Base-by-base conservation (phyloP, 2,113 vertebrate genomes). In the Nibea coibor region DNA sequence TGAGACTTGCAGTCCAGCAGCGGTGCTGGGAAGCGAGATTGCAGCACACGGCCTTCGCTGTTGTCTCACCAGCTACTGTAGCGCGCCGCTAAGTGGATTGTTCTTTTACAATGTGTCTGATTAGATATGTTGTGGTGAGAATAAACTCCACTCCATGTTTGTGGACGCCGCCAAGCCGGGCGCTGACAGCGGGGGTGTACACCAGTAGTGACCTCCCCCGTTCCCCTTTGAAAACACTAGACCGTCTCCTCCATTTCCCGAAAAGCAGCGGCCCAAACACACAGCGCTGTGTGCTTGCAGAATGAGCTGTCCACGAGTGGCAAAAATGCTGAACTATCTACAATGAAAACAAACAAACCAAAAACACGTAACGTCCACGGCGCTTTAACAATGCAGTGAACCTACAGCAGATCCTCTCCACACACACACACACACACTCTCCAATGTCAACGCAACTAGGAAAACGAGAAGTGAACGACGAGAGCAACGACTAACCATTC, bases 101-200 rank as follows among this genome's bases (percentile, higher is more conserved):
- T 69, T 76, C 78, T 81, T 78, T 39, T 56, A 39, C 51, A 35
- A 9, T 71, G 59, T 65, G 54, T 75, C 71, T 62, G 65, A 71
- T 72, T 62, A 48, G 43, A 75, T 71, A 16, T 62, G 66, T 79
- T 14, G 50, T 15, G 12, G 50, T 10, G 24, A 75, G 70, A 71
- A 66, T 50, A 53, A 35, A 75, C 39, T n/a, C 28, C 43, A 26
- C 57, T n/a, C n/a, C 24, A 10, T 53, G 74, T 66, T 51, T 72
- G 65, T 47, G 75, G 61, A 59, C 31, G 15, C 11, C 50, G 28
- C 43, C 35, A 53, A 53, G 51, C 66, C 59, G 3, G 24, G 53
- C 10, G 4, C n/a, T 54, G 51, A 80, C 63, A 75, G 58, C 82
- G 24, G 26, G 24, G 12, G 53, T 50, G 48, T 20, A 11, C 79